Evolutionary conservation across 2,888 invertebrate species (phyloP).

Genomic region (Lasioglossum figueresi): DNA sequence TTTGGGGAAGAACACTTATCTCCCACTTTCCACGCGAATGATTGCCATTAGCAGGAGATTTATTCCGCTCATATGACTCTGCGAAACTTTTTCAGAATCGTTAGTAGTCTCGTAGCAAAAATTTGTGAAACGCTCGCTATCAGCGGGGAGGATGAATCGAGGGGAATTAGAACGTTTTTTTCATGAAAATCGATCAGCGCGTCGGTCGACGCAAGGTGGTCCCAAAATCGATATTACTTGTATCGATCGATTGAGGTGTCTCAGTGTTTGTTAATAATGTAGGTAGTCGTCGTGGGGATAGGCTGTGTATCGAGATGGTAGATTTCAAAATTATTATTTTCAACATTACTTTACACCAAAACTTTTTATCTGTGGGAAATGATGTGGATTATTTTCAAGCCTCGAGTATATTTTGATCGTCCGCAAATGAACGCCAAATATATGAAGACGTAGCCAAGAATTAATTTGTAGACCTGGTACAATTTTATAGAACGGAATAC

Average conservation of each 20-base stretch:
- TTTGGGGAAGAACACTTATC: conserved; percentile 55
- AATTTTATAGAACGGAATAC: not conserved
- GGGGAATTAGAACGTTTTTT: not conserved
- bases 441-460: too few relatives aligned
- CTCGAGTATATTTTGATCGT: too few relatives aligned
- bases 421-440: too few relatives aligned
- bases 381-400: too few relatives aligned
- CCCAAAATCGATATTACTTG: too few relatives aligned
- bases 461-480: too few relatives aligned
- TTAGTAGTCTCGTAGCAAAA: conserved; percentile 13
- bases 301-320: too few relatives aligned
- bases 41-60: conserved; percentile 27
- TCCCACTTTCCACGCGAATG: conserved; percentile 44
- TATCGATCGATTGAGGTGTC: too few relatives aligned
- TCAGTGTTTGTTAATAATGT: too few relatives aligned
- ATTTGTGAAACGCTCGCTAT: conserved; percentile 7
- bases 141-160: not conserved
- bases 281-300: too few relatives aligned
- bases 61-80: conserved; percentile 8
- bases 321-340: too few relatives aligned
- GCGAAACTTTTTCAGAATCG: conserved; percentile 16
- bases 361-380: too few relatives aligned
- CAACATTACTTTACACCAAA: not conserved
- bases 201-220: not conserved
- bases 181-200: not conserved